These are phyloP conservation scores for Coremacera marginata DNA, from an alignment of 2,888 invertebrate species.

Conservation along the genomic window DNA sequence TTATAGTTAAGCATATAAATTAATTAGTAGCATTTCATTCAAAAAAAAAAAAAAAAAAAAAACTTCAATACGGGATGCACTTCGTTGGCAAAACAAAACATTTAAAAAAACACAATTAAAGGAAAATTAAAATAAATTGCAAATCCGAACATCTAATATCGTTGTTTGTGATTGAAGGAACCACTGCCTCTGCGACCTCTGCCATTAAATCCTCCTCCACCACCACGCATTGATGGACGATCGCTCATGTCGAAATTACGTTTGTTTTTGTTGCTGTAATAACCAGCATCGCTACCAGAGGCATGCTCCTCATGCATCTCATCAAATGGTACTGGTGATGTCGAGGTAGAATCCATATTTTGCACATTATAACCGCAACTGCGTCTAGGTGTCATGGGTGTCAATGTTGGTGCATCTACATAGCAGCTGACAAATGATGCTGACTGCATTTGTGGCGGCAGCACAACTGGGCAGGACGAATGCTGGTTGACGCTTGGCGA, in stretches of 20 bases:
- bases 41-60: not conserved
- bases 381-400: conserved; percentile 19
- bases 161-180: conserved; percentile 28
- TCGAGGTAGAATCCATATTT: not conserved
- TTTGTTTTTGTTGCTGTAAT: not conserved
- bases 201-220: conserved; percentile 10
- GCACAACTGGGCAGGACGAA: not conserved
- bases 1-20: too few species aligned
- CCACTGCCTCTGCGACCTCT: conserved; percentile 8
- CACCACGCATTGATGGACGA: not conserved
- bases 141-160: not conserved
- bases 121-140: conserved; percentile 14
- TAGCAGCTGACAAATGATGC: conserved; percentile 50
- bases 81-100: conserved; percentile 13
- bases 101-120: not conserved
- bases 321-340: not conserved
- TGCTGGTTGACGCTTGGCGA: not conserved
- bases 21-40: too few species aligned
- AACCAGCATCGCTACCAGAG: not conserved
- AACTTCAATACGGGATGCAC: conserved; percentile 23
- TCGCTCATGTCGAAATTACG: not conserved
- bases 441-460: conserved; percentile 6
- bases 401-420: conserved; percentile 41
- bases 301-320: not conserved
- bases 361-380: not conserved